These are phyloP conservation scores for Porites cylindrica DNA, from an alignment of 92 coral and sea anemone species.

Conservation along the genomic window DNA sequence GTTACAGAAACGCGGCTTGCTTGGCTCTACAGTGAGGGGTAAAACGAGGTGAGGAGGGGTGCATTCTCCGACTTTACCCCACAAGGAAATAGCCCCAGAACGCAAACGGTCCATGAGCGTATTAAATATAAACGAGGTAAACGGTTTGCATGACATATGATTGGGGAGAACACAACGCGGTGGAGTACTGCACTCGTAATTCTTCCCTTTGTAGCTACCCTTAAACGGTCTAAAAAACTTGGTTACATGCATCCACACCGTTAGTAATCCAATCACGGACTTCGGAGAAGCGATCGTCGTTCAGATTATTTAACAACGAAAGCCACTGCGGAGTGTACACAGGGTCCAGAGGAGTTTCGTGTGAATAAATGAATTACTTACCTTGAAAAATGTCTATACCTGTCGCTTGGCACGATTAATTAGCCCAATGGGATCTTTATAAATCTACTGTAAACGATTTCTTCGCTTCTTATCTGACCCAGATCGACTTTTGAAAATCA, in stretches of 20 bases:
- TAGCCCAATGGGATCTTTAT: too few relatives aligned
- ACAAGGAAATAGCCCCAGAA: constrained; percentile 42
- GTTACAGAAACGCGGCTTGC: constrained; percentile 39
- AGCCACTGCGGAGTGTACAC: too few relatives aligned
- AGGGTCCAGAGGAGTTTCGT: too few relatives aligned
- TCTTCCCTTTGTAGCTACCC: constrained; percentile 29
- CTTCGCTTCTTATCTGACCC: too few relatives aligned
- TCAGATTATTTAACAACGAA: neutral
- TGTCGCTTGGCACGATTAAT: too few relatives aligned
- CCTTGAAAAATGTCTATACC: too few relatives aligned
- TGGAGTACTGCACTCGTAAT: constrained; percentile 24
- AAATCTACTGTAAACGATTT: too few relatives aligned
- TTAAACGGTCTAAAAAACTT: constrained; percentile 21
- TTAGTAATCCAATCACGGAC: constrained; percentile 23
- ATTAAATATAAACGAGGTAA: constrained; percentile 17
- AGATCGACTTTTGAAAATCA: too few relatives aligned
- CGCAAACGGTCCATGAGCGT: constrained; percentile 24
- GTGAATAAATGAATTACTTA: too few relatives aligned
- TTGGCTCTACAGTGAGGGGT: constrained; percentile 51
- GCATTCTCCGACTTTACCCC: constrained; percentile 46
- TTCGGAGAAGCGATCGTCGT: neutral
- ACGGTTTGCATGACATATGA: constrained; percentile 36
- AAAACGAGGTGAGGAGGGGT: constrained; percentile 42
- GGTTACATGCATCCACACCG: neutral
- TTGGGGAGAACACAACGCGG: constrained; percentile 33